Percentiles rank a stretch among this genome's conserved stretches.
Evolutionary conservation across 2,797 vertebrate species (phyloP).

Genomic region (Cheirogaleus major): DNA sequence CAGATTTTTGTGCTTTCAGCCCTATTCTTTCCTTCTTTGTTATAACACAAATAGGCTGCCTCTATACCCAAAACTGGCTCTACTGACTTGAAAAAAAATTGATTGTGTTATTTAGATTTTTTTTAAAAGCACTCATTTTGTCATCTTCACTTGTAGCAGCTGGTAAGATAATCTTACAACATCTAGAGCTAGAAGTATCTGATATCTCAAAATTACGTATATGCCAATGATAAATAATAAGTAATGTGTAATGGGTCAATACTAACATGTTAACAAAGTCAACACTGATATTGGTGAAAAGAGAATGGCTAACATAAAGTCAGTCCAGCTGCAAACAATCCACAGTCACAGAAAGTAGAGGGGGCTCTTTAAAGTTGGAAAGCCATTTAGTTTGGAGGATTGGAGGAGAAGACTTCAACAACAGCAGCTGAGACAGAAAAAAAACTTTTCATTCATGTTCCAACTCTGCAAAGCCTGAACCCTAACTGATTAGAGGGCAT

Average conservation of each 20-base stretch:
- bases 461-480: conserved; percentile 39
- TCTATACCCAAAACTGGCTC: neutral
- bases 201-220: neutral
- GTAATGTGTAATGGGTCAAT: neutral
- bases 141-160: conserved; percentile 27
- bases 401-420: conserved; percentile 24
- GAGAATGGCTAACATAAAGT: fast-evolving
- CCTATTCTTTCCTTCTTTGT: conserved; percentile 24
- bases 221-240: neutral
- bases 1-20: neutral
- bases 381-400: conserved; percentile 26
- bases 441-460: neutral
- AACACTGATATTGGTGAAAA: neutral
- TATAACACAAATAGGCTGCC: neutral
- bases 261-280: neutral
- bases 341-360: neutral
- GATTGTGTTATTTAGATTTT: neutral
- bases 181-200: neutral
- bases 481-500: conserved; percentile 25
- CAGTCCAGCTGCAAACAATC: neutral
- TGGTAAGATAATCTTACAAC: conserved; percentile 9
- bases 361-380: conserved; percentile 7
- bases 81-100: neutral
- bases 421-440: conserved; percentile 21
- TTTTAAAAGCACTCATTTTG: neutral